Conservation (phyloP, 2,113 vertebrate species). For the Rhadina sibilatrix region DNA sequence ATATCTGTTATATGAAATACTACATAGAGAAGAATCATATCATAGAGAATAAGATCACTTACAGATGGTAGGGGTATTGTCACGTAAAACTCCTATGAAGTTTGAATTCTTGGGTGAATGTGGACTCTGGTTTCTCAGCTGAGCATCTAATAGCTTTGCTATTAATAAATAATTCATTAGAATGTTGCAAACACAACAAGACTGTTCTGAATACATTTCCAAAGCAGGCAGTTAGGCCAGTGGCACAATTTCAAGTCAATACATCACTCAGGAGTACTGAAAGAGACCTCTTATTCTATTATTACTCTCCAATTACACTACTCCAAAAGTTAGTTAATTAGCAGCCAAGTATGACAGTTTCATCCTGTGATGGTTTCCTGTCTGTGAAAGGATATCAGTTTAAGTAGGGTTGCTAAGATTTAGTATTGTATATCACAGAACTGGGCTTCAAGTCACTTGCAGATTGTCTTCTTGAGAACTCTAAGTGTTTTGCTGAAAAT, state of each 20-base stretch:
- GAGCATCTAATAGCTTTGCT: not conserved
- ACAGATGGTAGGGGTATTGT: not conserved
- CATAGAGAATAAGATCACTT: not conserved
- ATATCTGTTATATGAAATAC: not conserved
- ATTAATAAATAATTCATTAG: not conserved
- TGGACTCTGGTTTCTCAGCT: not conserved
- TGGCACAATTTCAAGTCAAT: conserved; percentile 50
- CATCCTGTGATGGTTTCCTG: conserved; percentile 56
- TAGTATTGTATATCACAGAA: conserved; percentile 10
- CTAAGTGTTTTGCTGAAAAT: conserved; percentile 51
- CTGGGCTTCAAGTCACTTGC: conserved; percentile 10
- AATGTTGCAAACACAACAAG: not conserved
- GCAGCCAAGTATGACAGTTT: conserved; percentile 52
- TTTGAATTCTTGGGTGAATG: not conserved
- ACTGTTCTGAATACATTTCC: not conserved
- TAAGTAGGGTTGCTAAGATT: conserved; percentile 34
- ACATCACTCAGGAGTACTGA: conserved; percentile 51
- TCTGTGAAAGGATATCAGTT: conserved; percentile 50
- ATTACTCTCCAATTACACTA: conserved; percentile 45
- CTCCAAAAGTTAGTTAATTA: conserved; percentile 57
- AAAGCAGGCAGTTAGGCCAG: not conserved
- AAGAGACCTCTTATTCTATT: conserved; percentile 62
- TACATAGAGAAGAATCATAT: not conserved
- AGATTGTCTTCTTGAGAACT: conserved; percentile 39
- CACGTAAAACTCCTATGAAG: not conserved